phyloP scores from a whole-genome alignment of 2,797 vertebrate species.

The Manis pentadactyla region DNA sequence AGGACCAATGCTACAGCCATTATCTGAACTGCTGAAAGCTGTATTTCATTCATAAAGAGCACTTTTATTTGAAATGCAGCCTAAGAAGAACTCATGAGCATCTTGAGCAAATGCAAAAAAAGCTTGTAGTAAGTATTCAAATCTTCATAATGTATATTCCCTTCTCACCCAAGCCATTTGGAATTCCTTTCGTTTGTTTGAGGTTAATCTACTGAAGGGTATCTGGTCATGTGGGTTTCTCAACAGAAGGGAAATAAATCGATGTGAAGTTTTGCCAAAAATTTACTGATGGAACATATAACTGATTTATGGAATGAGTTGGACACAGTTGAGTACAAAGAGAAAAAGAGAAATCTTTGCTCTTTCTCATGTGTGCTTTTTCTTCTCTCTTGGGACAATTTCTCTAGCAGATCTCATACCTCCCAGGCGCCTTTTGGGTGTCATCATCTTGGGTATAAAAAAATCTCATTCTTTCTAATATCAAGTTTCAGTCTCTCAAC shows the following conservation, averaged over 20 bases:
- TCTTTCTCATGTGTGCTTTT: not conserved
- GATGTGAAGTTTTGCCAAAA: not conserved
- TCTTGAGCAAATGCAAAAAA: not conserved
- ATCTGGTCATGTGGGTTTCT: not conserved
- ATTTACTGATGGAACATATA: not conserved
- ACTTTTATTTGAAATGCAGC: not conserved
- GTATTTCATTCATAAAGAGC: not conserved
- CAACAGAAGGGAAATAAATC: not conserved
- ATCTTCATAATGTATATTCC: slow-evolving; percentile 25
- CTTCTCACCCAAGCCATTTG: not conserved
- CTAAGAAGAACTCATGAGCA: not conserved
- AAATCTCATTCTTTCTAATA: not conserved
- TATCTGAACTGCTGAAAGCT: not conserved
- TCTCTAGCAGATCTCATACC: not conserved
- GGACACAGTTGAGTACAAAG: not conserved
- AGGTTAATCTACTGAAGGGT: not conserved
- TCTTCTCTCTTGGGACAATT: not conserved
- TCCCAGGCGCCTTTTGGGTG: not conserved
- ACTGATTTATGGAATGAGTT: not conserved
- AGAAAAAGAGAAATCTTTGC: not conserved
- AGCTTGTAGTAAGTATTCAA: not conserved
- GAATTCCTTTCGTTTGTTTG: not conserved
- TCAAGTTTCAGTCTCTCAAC: not conserved
- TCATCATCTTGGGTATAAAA: not conserved
- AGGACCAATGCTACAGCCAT: not conserved